Conservation (phyloP, 2,888 invertebrate species). For the Xanthia togata region DNA sequence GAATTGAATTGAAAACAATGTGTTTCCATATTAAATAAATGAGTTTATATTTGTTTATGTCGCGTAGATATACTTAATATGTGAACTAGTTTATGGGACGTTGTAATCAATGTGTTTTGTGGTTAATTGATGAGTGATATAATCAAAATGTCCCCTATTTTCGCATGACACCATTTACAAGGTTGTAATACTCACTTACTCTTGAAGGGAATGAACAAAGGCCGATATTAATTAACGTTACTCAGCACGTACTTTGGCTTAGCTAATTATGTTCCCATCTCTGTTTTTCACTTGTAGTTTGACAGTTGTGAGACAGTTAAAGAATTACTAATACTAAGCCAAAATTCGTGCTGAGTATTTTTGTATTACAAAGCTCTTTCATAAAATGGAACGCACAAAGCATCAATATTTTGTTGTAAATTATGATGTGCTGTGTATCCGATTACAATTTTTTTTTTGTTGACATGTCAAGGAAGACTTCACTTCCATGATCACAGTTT, state of each 20-base stretch:
- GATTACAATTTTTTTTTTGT: not conserved
- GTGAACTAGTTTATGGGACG: not conserved
- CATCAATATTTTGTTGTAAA: not conserved
- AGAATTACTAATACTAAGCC: not conserved
- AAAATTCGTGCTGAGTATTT: not conserved
- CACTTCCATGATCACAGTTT: not conserved
- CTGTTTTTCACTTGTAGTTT: not conserved
- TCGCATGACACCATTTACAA: not conserved
- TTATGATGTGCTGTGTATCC: not conserved
- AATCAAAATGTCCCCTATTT: not conserved
- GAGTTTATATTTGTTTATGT: slow-evolving; percentile 17
- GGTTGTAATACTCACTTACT: not conserved
- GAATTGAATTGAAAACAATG: slow-evolving; percentile 63
- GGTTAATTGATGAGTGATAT: not conserved
- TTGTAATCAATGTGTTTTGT: not conserved
- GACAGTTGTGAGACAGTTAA: not conserved
- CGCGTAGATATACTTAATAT: not conserved
- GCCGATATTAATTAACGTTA: not conserved
- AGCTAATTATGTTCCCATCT: not conserved
- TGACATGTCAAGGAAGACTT: not conserved
- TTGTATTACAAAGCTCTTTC: not conserved
- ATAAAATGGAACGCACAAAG: not conserved
- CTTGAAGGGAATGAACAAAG: not conserved
- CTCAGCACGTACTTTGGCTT: not conserved
- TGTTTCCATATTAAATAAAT: slow-evolving; percentile 35